Base-by-base conservation (phyloP, 2,888 invertebrate species). In the Nycteola revayana region DNA sequence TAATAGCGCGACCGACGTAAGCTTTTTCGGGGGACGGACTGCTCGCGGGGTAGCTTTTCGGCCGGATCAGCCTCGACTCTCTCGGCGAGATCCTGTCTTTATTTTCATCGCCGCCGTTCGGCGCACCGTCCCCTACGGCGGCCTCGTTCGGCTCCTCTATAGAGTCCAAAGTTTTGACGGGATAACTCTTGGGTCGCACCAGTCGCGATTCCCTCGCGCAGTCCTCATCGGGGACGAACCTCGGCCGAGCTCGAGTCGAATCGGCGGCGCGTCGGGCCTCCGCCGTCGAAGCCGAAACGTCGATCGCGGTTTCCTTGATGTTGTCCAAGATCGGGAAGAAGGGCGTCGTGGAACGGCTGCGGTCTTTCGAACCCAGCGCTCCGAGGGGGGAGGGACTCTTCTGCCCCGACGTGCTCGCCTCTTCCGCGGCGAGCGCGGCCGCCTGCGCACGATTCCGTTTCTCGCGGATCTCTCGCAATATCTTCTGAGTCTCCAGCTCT, bases 401-500 rank as follows among this genome's bases (percentile, higher is more conserved):
- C 28, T 80, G 78, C 25, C 66, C 46, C 9, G 62, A 66, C 10
- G 49, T 44, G 25, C 77, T 71, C 22, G 49, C 47, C 7, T 50
- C 31, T 9, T 81, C 77, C 2, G 52, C 53, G 2, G 71, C 78
- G 54, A 75, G 74, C 23, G 69, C 66, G 10, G 66, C 55, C 45
- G 66, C 49, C 41, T 71, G 39, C 17, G 69, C 59, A 41, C 75
- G 80, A 49, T 77, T 91, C 36, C 89, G 77, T 67, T 92, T 92
- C 63, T 93, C 91, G 37, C 94, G 73, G 36, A 93, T 92, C 82
- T 94, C 91, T 62, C 92, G 90, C 4, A 93, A 68, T 10, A 92
- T 90, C 69, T 91, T 90, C 71, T 94, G 91, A 29, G 94, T 90
- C 80, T 93, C 90, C 58, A 93, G 77, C 74, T 94, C 91, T 53